Evolutionary conservation across 1,140 invertebrate species (phyloP), one percentile per base, ranked within the genome.

Genomic region (Hylaeus volcanicus): DNA sequence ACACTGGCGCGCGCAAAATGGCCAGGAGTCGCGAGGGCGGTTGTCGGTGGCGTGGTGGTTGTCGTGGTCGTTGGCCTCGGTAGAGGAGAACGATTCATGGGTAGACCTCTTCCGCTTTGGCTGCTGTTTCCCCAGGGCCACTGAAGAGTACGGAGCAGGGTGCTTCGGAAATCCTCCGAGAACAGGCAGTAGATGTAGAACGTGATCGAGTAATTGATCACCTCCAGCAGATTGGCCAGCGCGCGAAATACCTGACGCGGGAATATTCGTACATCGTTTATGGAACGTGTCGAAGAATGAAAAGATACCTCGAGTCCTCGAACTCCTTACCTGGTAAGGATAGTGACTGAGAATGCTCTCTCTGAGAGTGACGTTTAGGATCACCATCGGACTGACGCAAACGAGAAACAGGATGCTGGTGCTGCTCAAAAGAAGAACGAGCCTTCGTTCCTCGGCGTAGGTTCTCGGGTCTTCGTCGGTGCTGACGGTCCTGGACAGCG

Each of bases 161-260:
- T 97, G 83, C 95, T 95, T 14, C 96, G 94, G 86, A 96, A 96
- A 84, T 97, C 96, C 86, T 96, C 95, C 53, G 96, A 96, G 89
- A 96, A 97, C 65, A 96, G 90, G 82, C 96, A 96, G 90, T 97
- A 97, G 61, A 97, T 96, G 90, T 97, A 97, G 92, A 97, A 97
- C 3, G 96, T 97, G 63, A 96, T 94, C 58, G 96, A 96, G 88
- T 96, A 97, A 90, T 97, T 96, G 77, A 95, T 95, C 39, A 97
- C 93, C 91, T 97, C 96, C 79, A 97, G 89, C 14, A 96, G 93
- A 91, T 97, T 97, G 12, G 96, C 96, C 43, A 96, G 89, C 0
- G 96, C 96, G 43, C 96, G 94, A 86, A 97, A 97, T 8, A 96
- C 94, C 95, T 96, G 92, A n/a, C 26, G 26, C 26, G 26, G 26